Evolutionary conservation across 2,888 invertebrate species (phyloP).

Genomic region (Sphinx pinastri): DNA sequence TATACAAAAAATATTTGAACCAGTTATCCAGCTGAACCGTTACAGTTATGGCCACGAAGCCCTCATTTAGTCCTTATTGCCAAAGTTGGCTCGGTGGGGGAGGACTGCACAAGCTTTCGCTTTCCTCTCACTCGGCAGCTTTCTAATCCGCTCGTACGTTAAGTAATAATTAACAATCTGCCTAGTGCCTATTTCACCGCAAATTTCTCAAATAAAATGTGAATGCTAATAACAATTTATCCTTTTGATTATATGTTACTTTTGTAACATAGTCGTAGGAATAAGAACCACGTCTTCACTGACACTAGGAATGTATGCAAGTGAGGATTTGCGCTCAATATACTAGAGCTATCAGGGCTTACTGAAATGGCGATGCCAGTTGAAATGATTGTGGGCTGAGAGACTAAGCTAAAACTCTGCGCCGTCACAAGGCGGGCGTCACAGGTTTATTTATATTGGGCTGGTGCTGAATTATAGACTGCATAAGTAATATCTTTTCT

Average conservation of each 20-base stretch:
- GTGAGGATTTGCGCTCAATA: not conserved
- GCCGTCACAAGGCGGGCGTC: too few relatives aligned
- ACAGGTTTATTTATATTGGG: too few relatives aligned
- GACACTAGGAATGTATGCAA: not conserved
- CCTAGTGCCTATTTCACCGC: not conserved
- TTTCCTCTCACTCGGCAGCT: conserved; percentile 6
- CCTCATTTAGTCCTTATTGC: conserved; percentile 1
- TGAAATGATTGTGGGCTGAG: too few relatives aligned
- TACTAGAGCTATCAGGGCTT: too few relatives aligned
- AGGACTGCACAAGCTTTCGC: conserved; percentile 3
- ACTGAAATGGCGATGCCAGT: too few relatives aligned
- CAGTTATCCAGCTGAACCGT: not conserved
- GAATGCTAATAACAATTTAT: not conserved
- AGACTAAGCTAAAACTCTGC: too few relatives aligned
- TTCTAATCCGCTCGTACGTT: conserved; percentile 13
- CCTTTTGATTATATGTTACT: not conserved
- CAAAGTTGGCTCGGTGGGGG: not conserved
- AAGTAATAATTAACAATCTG: conserved; percentile 4
- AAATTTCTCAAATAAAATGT: not conserved
- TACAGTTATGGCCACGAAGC: not conserved
- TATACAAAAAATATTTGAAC: too few relatives aligned
- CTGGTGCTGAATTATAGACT: too few relatives aligned
- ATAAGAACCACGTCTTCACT: too few relatives aligned
- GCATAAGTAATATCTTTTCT: too few relatives aligned
- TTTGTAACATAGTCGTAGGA: not conserved